Conservation (phyloP, 37 sponge, comb jelly and placozoan species). For the Haliclona indistincta region DNA sequence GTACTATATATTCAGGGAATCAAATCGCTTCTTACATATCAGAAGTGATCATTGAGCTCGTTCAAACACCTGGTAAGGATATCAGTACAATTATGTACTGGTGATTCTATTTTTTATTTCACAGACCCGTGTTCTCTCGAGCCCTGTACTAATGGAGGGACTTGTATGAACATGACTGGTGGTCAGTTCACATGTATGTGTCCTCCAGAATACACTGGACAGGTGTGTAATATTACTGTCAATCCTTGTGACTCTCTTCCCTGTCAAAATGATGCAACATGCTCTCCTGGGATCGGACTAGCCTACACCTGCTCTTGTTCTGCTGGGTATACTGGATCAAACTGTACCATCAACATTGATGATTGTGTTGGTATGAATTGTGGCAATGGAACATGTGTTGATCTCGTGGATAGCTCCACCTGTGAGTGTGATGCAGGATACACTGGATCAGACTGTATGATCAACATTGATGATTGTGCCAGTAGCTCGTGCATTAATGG, state of each 20-base stretch:
- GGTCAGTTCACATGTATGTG: not conserved
- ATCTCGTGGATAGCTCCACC: not conserved
- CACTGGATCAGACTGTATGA: constrained; percentile 35
- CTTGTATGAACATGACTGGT: constrained; percentile 30
- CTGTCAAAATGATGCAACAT: constrained; percentile 34
- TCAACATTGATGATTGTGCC: constrained; percentile 45
- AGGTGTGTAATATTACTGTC: not conserved
- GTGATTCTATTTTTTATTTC: too few species aligned
- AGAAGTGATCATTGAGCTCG: too few species aligned
- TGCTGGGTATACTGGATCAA: constrained; percentile 18
- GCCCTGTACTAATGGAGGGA: constrained; percentile 38
- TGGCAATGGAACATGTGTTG: constrained; percentile 15
- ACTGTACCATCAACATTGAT: constrained; percentile 32
- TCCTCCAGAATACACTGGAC: not conserved
- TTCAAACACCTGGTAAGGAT: too few species aligned
- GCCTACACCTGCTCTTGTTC: constrained; percentile 21
- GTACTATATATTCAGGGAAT: too few species aligned
- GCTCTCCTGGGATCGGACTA: not conserved
- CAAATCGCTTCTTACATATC: too few species aligned
- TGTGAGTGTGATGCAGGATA: constrained; percentile 46
- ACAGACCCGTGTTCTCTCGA: too few species aligned
- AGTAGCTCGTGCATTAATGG: constrained; percentile 33
- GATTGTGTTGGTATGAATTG: constrained; percentile 28
- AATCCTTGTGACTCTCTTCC: constrained; percentile 26
- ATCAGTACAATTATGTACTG: too few species aligned